phyloP scores from a whole-genome alignment of 2,888 invertebrate genomes.

The Drosophila greeni region DNA sequence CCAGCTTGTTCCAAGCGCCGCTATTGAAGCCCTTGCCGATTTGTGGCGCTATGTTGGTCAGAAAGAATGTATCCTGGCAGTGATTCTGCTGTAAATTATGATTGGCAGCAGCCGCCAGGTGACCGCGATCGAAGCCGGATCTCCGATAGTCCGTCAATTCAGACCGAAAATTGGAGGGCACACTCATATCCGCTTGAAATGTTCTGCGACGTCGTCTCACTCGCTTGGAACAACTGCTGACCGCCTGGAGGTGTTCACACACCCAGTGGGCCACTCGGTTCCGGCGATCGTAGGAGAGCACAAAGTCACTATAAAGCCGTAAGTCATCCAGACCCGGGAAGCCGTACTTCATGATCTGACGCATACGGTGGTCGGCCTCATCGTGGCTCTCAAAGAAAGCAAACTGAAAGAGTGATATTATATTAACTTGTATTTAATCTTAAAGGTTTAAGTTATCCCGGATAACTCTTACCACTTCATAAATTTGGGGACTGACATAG shows the following conservation, averaged over 20 bases:
- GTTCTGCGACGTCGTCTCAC: slow-evolving; percentile 88
- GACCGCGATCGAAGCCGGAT: slow-evolving; percentile 96
- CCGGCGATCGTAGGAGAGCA: slow-evolving; percentile 93
- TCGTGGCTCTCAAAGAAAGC: slow-evolving; percentile 43
- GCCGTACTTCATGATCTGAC: slow-evolving; percentile 94
- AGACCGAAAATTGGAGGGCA: slow-evolving; percentile 90
- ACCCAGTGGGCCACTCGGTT: slow-evolving; percentile 96
- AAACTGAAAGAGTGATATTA: slow-evolving; percentile 36
- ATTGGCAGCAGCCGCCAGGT: slow-evolving; percentile 97
- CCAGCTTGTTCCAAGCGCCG: slow-evolving; percentile 92
- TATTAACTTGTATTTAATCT: background rate
- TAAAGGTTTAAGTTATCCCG: too few relatives aligned
- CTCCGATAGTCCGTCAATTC: slow-evolving; percentile 89
- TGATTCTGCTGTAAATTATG: slow-evolving; percentile 87
- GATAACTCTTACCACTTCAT: slow-evolving; percentile 47
- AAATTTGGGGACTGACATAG: slow-evolving; percentile 60
- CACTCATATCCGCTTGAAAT: slow-evolving; percentile 89
- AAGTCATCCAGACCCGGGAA: slow-evolving; percentile 93
- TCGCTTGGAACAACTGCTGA: slow-evolving; percentile 82
- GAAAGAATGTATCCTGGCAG: slow-evolving; percentile 92
- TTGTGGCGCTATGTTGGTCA: slow-evolving; percentile 97
- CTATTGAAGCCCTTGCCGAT: slow-evolving; percentile 93
- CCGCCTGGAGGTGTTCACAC: slow-evolving; percentile 92
- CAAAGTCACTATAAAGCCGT: slow-evolving; percentile 91
- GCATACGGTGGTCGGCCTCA: slow-evolving; percentile 75